Base-by-base conservation (phyloP, 1,140 invertebrate species). In the Liolophura sinensis region DNA sequence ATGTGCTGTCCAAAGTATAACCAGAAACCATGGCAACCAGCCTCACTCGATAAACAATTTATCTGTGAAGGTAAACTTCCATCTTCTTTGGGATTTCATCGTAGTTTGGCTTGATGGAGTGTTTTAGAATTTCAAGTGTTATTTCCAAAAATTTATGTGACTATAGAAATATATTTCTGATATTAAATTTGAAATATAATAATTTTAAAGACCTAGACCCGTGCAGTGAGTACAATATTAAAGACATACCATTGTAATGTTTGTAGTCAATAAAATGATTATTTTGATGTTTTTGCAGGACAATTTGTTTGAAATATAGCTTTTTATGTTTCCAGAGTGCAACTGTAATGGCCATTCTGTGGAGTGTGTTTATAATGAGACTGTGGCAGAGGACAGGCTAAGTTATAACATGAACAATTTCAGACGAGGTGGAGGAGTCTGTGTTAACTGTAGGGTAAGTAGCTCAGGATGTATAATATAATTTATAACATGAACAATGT, bases 261-360 rank as follows among this genome's bases (percentile, higher is more conserved):
- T 40, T 20, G 24, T 59, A 6, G 31, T 61, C 16, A 24, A 60
- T 60, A 58, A 22, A 55, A 20, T 52, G 56, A 24, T 40, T 40
- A 9, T 40, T 40, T 40, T 3, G 31, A 5, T 40, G 31, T 40
- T 40, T 40, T 40, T 40, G 3, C 31, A 40, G 9, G 9, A 40
- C n/a, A n/a, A n/a, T n/a, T n/a, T n/a, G n/a, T 18, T 22, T 31
- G 11, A 55, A 1, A 56, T n/a, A n/a, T 47, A 51, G 6, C 1
- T 22, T 50, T 50, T 57, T 20, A 60, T 63, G 62, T 62, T 72
- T 75, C 15, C 76, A 97, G 96, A 92, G 64, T 99, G 97, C 83
- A 99, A 99, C 79, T 99, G 97, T 79, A 93, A 94, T 83, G 92
- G 93, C 18, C 97, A 99, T 81, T 91, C 94, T 14, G 90, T 91